Conservation (phyloP, 2,113 vertebrate genomes). For the crab-eating macaque (Macaca fascicularis) region DNA sequence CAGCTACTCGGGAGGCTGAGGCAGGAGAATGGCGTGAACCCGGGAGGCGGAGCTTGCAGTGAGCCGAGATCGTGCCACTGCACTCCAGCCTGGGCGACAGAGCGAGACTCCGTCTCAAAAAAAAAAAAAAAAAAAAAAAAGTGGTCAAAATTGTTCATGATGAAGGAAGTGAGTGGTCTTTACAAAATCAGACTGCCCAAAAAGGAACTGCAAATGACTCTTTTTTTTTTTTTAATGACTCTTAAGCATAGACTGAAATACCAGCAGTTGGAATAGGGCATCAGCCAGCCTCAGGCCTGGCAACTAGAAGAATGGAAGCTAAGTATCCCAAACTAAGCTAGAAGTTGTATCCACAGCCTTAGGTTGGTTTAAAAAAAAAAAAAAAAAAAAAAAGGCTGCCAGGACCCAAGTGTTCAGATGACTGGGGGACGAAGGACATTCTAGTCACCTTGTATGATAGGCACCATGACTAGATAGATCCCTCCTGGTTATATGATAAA, state of each 20-base stretch:
- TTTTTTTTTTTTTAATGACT: too few relatives aligned
- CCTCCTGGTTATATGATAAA: not conserved
- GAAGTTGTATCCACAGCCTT: not conserved
- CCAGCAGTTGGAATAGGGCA: not conserved
- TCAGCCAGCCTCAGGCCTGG: not conserved
- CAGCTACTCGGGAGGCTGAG: too few relatives aligned
- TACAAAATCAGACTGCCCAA: not conserved
- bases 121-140: too few relatives aligned
- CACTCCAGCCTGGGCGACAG: too few relatives aligned
- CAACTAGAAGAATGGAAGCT: not conserved
- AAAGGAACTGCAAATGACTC: not conserved
- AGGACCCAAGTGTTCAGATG: not conserved
- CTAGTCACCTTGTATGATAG: not conserved
- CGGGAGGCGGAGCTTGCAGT: too few relatives aligned
- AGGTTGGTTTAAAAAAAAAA: not conserved
- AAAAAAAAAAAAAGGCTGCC: not conserved
- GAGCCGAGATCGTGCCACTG: too few relatives aligned
- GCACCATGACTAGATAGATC: not conserved
- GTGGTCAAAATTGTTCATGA: not conserved
- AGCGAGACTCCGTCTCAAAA: too few relatives aligned
- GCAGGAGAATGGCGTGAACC: too few relatives aligned
- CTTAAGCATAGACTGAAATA: not conserved
- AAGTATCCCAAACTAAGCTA: not conserved
- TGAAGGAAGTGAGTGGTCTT: not conserved
- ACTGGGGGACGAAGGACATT: not conserved